Base-by-base conservation (phyloP, 2,888 invertebrate species). In the Gymnosoma rotundatum region DNA sequence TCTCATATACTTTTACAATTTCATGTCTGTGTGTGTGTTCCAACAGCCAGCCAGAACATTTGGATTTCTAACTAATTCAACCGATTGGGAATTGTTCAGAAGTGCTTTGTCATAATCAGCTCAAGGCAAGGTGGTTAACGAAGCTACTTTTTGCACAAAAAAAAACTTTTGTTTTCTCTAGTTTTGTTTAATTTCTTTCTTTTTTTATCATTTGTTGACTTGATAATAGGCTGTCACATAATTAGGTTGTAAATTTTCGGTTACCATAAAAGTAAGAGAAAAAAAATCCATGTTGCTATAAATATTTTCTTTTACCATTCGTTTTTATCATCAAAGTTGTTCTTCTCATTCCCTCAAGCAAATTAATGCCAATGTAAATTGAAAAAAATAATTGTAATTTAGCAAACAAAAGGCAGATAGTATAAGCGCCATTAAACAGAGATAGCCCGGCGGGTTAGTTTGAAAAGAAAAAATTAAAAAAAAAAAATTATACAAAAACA, bases 221-320 rank as follows among this genome's bases (percentile, higher is more conserved):
- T 90, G 90, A 90, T 90, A 90, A 90, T 90, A 90, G 90, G 89
- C 89, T 90, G 90, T 89, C 90, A 90, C 88, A 89, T 89, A 90
- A 90, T 90, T 90, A 89, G 88, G 88, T 87, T 88, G 87, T 87
- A 88, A 85, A 90, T 89, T 79, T 83, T 80, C 70, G 84, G 74
- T 81, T 66, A 61, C 69, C 70, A 64, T 78, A 81, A 66, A 73
- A 78, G 58, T 61, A 66, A 38, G 36, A 67, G 61, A 10, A 48
- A 60, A 61, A 80, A 36, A 80, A 3, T 42, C 64, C 45, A 32
- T 54, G 80, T 63, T 72, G 52, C 58, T 56, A 20, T 58, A 12
- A 20, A 64, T 32, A 56, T 58, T 52, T 63, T 61, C 52, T 76
- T 70, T 20, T 61, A n/a, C 32, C 48, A 54, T 64, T 48, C 58